Conservation (phyloP, 2,113 vertebrate species). For the rat (Rattus norvegicus) region GRCr8 NC_086027.1:110289501-110290000, state of each 20-base stretch:
- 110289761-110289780: conserved; percentile 44
- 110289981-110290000: conserved; percentile 71
- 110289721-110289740: conserved; percentile 68
- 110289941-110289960: conserved; percentile 71
- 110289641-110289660: conserved; percentile 62
- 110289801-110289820: conserved; percentile 77
- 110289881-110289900: no score
- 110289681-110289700: conserved; percentile 74
- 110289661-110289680: conserved; percentile 71
- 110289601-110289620: conserved; percentile 61
- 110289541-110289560: conserved; percentile 61
- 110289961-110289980: conserved; percentile 60
- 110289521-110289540: conserved; percentile 72
- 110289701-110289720: conserved; percentile 73
- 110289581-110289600: conserved; percentile 54
- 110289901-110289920: no score
- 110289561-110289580: conserved; percentile 57
- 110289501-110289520: conserved; percentile 70
- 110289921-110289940: no score
- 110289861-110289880: no score
- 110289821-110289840: no score
- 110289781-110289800: conserved; percentile 71
- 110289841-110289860: no score
- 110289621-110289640: conserved; percentile 69
- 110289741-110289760: conserved; percentile 57